Evolutionary conservation across 2,113 vertebrate species (phyloP), one percentile per base, ranked within the genome.

Genomic region (Xenus cinereus): DNA sequence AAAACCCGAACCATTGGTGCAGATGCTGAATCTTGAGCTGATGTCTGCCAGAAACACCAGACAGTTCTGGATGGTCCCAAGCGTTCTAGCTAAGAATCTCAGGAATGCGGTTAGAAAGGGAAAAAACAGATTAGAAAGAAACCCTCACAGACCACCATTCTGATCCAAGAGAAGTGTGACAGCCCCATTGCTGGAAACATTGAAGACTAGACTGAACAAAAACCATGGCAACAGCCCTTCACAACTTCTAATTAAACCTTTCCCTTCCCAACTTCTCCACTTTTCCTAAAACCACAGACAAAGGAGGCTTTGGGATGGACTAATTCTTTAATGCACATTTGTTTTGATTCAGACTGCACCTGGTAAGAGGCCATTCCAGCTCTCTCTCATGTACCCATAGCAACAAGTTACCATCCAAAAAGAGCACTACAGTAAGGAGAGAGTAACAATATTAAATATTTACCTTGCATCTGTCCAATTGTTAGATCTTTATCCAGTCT

Each of bases 401-500:
- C 56, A 71, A 93, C 27, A 33, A 73, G 60, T 15, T 24, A 35
- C 4, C 48, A 41, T 5, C 51, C 68, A 16, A 77, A 69, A 87
- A 37, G 63, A 57, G 73, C 27, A 54, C 32, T 37, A 54, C 28
- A 71, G 86, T 35, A 71, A 62, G 69, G 74, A 27, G 2, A 46
- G 26, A 71, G 56, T 35, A 68, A 45, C 6, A 72, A 4, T 7
- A 56, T 69, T 35, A 64, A 91, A 87, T 59, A 84, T 96, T 97
- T 97, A 99, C 99, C 99, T 98, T 99, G 99, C 99, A 99, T 99
- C 97, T 99, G 99, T 95, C 99, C 99, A 96, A 99, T 99, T 57
- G 99, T 99, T 71, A 99, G 98, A 96, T 99, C 99, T 98, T 99
- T 99, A 98, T 99, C 99, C 97, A 99, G 98, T 90, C 99, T 98